Evolutionary conservation across 2,797 vertebrate genomes (phyloP).

Genomic region (Eutrigla gurnardus): DNA sequence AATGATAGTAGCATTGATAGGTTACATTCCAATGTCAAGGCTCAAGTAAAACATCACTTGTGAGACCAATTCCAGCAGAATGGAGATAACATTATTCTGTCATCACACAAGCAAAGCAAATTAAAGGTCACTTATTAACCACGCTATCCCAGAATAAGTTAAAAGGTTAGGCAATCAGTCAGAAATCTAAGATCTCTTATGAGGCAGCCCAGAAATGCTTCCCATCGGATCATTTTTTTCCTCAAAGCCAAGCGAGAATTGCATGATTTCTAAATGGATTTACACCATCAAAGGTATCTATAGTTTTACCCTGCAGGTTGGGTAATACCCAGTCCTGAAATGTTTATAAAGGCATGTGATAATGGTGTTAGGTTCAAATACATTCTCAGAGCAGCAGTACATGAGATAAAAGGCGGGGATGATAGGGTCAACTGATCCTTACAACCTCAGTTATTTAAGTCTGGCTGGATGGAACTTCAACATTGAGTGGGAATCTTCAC

Average conservation of each 20-base stretch:
- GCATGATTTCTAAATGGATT: slow-evolving; percentile 45
- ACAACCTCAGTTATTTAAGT: slow-evolving; percentile 2
- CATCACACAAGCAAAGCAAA: neutral
- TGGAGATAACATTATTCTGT: slow-evolving; percentile 6
- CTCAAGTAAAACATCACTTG: neutral
- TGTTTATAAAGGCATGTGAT: slow-evolving; percentile 28
- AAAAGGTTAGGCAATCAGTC: slow-evolving; percentile 34
- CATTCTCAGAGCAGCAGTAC: slow-evolving; percentile 21
- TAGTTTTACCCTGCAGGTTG: slow-evolving; percentile 23
- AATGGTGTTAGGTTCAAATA: slow-evolving; percentile 23
- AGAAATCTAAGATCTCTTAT: slow-evolving; percentile 51
- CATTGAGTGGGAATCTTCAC: neutral
- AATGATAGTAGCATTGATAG: neutral
- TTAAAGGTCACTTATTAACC: too few relatives aligned
- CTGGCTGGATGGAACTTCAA: neutral
- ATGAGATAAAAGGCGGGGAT: slow-evolving; percentile 6
- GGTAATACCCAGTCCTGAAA: slow-evolving; percentile 39
- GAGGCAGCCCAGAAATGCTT: slow-evolving; percentile 40
- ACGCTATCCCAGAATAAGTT: slow-evolving; percentile 24
- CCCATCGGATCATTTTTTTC: slow-evolving; percentile 43
- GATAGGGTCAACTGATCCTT: slow-evolving; percentile 8
- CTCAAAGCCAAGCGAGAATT: slow-evolving; percentile 46
- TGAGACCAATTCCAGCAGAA: neutral
- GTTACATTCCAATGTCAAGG: neutral
- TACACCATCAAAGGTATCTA: slow-evolving; percentile 49